Percentiles rank a stretch among this genome's conserved stretches.
phyloP scores from a whole-genome alignment of 2,888 invertebrate genomes.

The Drosophila emarginata region DNA sequence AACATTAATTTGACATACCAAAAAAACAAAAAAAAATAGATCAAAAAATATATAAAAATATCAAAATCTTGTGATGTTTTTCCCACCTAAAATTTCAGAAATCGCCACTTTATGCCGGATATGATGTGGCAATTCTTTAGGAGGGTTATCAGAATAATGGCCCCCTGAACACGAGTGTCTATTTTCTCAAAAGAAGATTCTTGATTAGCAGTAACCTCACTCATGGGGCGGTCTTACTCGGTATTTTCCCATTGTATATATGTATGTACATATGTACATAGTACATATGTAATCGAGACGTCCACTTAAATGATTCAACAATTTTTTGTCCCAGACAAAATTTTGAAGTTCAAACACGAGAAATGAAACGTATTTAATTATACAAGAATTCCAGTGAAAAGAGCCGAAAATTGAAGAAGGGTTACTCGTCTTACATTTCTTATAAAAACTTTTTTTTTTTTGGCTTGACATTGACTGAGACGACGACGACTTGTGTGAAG shows the following conservation, averaged over 20 bases:
- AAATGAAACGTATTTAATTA: neutral
- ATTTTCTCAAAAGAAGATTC: neutral
- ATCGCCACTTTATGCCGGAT: neutral
- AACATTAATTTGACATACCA: constrained; percentile 23
- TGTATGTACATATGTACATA: too few species aligned
- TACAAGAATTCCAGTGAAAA: constrained; percentile 27
- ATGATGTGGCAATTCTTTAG: neutral
- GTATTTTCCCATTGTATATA: constrained; percentile 3
- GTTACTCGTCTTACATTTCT: constrained; percentile 26
- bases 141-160: neutral
- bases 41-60: neutral
- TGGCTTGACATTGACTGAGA: neutral
- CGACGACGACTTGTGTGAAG: constrained; percentile 30
- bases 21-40: neutral
- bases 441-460: constrained; percentile 3
- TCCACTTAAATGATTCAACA: constrained; percentile 56
- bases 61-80: neutral
- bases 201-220: neutral
- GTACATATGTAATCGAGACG: constrained; percentile 17
- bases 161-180: neutral
- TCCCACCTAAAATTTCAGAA: neutral
- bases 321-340: constrained; percentile 32
- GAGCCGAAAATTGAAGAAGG: constrained; percentile 19
- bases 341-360: constrained; percentile 25
- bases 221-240: too few species aligned